Conservation (phyloP, 1,140 invertebrate genomes). For the Lethrus apterus region DNA sequence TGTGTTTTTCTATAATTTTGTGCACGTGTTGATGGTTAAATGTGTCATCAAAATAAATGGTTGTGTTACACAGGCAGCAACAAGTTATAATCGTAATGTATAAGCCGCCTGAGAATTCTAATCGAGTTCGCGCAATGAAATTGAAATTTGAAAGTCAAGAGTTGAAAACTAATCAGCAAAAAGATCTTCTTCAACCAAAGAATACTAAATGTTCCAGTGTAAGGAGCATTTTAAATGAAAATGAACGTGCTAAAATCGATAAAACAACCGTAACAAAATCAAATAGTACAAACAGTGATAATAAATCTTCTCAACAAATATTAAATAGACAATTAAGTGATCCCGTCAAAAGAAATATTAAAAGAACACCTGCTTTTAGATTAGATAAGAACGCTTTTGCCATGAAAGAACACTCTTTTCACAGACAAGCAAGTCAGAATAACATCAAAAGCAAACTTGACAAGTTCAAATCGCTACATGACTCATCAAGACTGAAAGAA, state of each 20-base stretch:
- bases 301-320: constrained; percentile 6
- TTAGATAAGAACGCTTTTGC: constrained; percentile 43
- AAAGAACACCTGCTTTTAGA: constrained; percentile 53
- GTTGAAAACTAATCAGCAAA: constrained; percentile 9
- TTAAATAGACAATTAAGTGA: constrained; percentile 50
- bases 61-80: not conserved
- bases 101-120: constrained; percentile 33
- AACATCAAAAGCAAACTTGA: constrained; percentile 7
- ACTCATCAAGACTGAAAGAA: constrained; percentile 13
- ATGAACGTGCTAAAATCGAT: not conserved
- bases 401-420: constrained; percentile 36
- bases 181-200: constrained; percentile 3
- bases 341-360: constrained; percentile 49
- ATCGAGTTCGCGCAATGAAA: constrained; percentile 37
- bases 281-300: constrained; percentile 5
- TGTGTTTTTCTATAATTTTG: too few relatives aligned
- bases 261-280: not conserved
- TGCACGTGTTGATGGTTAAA: constrained; percentile 1
- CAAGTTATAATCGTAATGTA: constrained; percentile 28
- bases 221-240: not conserved
- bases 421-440: constrained; percentile 26
- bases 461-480: constrained; percentile 8
- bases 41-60: constrained; percentile 2
- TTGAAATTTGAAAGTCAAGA: constrained; percentile 34
- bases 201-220: not conserved